Evolutionary conservation across 2,888 invertebrate species (phyloP), one percentile per base, ranked within the genome.

Genomic region (Amphipoea lucens): DNA sequence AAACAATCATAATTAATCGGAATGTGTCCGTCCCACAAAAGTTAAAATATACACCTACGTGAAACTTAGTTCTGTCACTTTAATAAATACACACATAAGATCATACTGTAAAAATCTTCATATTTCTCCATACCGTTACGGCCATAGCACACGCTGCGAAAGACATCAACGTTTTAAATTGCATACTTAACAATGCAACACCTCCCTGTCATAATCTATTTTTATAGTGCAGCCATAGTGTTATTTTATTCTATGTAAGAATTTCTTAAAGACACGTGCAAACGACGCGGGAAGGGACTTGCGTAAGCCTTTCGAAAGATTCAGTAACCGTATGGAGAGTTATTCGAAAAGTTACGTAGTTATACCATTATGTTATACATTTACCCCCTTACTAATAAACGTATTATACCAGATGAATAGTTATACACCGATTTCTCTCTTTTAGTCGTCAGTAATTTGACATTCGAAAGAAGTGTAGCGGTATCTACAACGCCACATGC

Each of bases 141-240:
- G 23, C 2, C 11, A 51, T 62, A 40, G n/a, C 40, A 29, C 14
- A 6, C 23, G 23, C n/a, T 74, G n/a, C 63, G 7, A 62, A 62
- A 75, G 48, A 75, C 62, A 62, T 75, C 48, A 76, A 62, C 45
- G 60, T 40, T 40, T 20, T 40, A 48, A 36, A 14, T 48, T 48
- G 45, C 60, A 74, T n/a, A 60, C 36, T 51, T 36, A 45, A 73
- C 74, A 36, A 29, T 72, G 73, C 45, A 75, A 73, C 36, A 57
- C 9, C n/a, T 57, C 7, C n/a, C 45, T n/a, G 4, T 23, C 42
- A 57, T 57, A 57, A 17, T 45, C 17, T 48, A 29, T 42, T n/a
- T 36, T 74, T 48, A 48, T 68, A 69, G 20, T 40, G 74, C 23
- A 57, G 3, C 23, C 9, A 57, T 57, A 9, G 3, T 9, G 23